Conservation (phyloP, 2,888 invertebrate genomes). For the Tromatobia lineatoria region DNA sequence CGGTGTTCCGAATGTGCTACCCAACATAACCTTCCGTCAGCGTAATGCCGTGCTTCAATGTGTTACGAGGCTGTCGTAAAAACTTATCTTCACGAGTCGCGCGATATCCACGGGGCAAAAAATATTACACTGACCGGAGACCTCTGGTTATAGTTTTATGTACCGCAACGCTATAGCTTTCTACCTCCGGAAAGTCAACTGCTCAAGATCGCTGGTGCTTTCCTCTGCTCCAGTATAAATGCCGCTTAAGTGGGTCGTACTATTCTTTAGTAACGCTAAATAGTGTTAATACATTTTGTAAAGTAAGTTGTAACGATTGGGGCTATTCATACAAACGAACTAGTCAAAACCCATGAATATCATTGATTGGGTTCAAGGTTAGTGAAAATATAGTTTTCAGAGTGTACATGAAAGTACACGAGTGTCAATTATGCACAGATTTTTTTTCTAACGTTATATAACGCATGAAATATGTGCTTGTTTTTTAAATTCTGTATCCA, state of each 20-base stretch:
- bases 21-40: slow-evolving; percentile 11
- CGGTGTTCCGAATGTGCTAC: neutral
- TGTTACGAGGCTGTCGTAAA: slow-evolving; percentile 57
- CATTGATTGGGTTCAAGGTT: too few species aligned
- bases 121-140: slow-evolving; percentile 35
- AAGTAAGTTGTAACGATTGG: too few species aligned
- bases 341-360: too few species aligned
- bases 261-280: neutral
- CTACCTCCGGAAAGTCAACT: neutral
- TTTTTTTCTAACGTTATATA: too few species aligned
- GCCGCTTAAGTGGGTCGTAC: neutral
- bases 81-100: slow-evolving; percentile 48
- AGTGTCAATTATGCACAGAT: too few species aligned
- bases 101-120: slow-evolving; percentile 33
- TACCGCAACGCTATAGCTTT: neutral
- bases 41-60: neutral
- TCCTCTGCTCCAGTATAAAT: neutral
- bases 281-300: neutral
- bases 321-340: neutral
- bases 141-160: slow-evolving; percentile 18
- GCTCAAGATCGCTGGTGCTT: neutral
- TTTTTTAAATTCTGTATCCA: too few species aligned
- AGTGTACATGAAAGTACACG: too few species aligned
- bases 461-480: too few species aligned
- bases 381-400: too few species aligned